Evolutionary conservation across 2,113 vertebrate species (phyloP).

Genomic region (Bubo scandiacus): DNA sequence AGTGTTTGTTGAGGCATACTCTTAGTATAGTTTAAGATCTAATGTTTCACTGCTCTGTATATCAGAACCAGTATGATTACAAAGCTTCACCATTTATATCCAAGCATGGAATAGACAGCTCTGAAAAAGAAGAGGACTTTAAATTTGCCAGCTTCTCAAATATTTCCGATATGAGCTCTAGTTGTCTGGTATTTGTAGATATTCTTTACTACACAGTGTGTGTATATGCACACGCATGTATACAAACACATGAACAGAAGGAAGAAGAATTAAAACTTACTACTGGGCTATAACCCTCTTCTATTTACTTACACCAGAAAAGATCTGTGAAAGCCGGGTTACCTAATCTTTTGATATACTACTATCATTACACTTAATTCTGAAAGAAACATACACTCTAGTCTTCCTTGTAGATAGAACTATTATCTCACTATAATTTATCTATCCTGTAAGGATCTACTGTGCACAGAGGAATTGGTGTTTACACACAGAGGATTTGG

Average conservation of each 20-base stretch:
- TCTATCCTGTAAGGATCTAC: neutral
- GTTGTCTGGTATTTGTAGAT: neutral
- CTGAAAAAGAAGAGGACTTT: neutral
- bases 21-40: neutral
- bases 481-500: neutral
- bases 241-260: neutral
- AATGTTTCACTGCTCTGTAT: neutral
- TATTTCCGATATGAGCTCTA: neutral
- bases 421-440: neutral
- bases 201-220: neutral
- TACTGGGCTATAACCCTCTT: neutral
- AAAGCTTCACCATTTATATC: neutral
- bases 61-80: neutral
- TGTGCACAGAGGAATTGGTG: neutral
- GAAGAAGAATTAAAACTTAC: neutral
- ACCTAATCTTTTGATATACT: neutral
- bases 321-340: neutral
- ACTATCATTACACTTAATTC: neutral
- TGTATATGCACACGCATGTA: fast-evolving
- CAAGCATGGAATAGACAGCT: neutral
- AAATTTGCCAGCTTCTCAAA: neutral
- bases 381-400: neutral
- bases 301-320: neutral
- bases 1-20: neutral
- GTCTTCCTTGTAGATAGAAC: neutral